Evolutionary conservation across 2,797 vertebrate genomes (phyloP), one percentile per base, ranked within the genome.

Genomic region (Distichodus sexfasciatus): DNA sequence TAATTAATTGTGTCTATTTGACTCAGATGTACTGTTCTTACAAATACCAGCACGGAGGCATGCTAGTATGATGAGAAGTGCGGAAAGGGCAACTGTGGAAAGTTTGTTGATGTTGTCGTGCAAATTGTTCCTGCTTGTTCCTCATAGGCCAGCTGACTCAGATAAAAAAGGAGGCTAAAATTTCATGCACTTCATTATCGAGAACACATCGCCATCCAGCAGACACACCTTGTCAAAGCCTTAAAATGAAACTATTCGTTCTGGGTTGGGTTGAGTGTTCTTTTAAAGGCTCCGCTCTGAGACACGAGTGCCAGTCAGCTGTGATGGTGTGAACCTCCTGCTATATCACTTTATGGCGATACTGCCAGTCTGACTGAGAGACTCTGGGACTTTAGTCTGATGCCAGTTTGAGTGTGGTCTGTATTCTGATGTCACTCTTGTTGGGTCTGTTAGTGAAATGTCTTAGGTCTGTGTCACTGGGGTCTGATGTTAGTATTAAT

Each of bases 241-340:
- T 60, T 44, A 53, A 61, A 61, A 41, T 53, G 38, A 53, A 48
- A 29, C 36, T 50, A 12, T 58, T 43, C 26, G 24, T 44, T 61
- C 33, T 35, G 26, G 43, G 47, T 14, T 46, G 28, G 28, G 35
- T 19, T 44, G 10, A 9, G 68, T 68, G 58, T 24, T 24, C 44
- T 54, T 70, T 51, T 47, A 21, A 26, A 38, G 19, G 31, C 29
- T 62, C 48, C 44, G 48, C 36, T 70, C 44, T 55, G 59, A 63
- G 58, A 62, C 43, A 26, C 53, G 57, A 70, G 67, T 70, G 67
- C 55, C 41, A 53, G 53, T 70, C 46, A 8, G 38, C 47, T 35
- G 26, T 17, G 47, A 70, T 69, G 35, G 67, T 70, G 67, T 70
- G 67, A 70, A 70, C 14, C 68, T 70, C 58, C 38, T 70, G 59